These are phyloP conservation scores for Mechanitis mazaeus DNA, from an alignment of 2,888 invertebrate genomes.

Conservation along the genomic window DNA sequence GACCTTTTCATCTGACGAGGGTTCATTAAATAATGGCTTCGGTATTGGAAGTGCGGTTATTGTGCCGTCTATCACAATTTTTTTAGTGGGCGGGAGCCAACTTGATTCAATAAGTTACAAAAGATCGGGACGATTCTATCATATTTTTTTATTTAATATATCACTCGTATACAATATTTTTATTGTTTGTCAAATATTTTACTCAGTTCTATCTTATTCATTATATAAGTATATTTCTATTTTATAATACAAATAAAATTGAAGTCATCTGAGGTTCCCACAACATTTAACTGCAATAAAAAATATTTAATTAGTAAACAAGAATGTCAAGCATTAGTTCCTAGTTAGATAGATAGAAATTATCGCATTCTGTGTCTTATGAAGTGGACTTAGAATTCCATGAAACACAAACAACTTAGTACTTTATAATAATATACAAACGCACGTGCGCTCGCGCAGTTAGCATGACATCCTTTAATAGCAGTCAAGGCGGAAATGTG, in stretches of 20 bases:
- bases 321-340: slow-evolving; percentile 16
- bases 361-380: slow-evolving; percentile 27
- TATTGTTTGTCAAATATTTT: too few species aligned
- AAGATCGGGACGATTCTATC: slow-evolving; percentile 11
- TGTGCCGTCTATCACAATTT: slow-evolving; percentile 73
- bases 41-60: slow-evolving; percentile 70
- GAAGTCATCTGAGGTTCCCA: background rate
- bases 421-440: slow-evolving; percentile 40
- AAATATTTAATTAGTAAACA: slow-evolving; percentile 10
- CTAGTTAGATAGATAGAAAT: background rate
- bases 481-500: slow-evolving; percentile 69
- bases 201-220: too few species aligned
- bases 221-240: background rate
- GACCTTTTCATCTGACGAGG: slow-evolving; percentile 76
- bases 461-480: slow-evolving; percentile 64
- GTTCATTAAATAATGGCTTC: slow-evolving; percentile 74
- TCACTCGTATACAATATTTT: too few species aligned
- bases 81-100: slow-evolving; percentile 57
- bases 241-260: background rate
- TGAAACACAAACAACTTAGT: slow-evolving; percentile 29
- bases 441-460: slow-evolving; percentile 51
- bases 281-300: background rate
- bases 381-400: slow-evolving; percentile 22
- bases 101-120: slow-evolving; percentile 39
- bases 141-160: background rate